Percentiles rank a stretch among this genome's conserved stretches.
These are phyloP conservation scores for Eupithecia centaureata DNA, from an alignment of 2,888 invertebrate genomes.

Conservation along the genomic window DNA sequence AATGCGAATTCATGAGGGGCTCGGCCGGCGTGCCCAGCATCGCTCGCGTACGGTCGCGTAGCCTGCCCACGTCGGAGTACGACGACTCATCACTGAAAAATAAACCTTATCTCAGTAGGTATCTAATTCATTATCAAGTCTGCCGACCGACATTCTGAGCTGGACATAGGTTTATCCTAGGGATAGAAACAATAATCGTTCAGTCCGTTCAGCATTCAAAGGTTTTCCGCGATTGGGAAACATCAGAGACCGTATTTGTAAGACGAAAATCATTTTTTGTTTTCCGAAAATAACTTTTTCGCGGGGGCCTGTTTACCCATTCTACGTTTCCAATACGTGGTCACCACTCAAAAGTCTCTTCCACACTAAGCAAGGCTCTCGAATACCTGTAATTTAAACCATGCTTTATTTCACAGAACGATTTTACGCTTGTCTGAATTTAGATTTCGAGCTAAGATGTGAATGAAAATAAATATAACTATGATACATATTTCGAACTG, in stretches of 20 bases:
- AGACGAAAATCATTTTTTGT: not conserved
- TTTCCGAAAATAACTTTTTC: too few species aligned
- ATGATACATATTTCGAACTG: not conserved
- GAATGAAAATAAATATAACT: not conserved
- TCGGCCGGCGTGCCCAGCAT: constrained; percentile 68
- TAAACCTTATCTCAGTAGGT: not conserved
- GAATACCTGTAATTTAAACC: too few species aligned
- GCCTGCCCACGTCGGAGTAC: constrained; percentile 71
- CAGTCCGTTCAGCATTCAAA: not conserved
- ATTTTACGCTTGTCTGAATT: not conserved
- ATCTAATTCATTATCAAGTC: not conserved
- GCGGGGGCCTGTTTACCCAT: not conserved
- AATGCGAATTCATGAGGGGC: constrained; percentile 63
- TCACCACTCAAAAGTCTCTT: not conserved
- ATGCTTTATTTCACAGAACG: too few species aligned
- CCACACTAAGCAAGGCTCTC: not conserved
- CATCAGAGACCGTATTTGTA: not conserved
- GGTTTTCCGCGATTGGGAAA: not conserved
- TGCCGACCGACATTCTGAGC: not conserved
- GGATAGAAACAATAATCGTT: not conserved
- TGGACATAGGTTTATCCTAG: not conserved
- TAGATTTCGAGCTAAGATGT: not conserved
- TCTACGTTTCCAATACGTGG: not conserved
- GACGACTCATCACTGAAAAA: constrained; percentile 73
- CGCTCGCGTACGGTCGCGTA: constrained; percentile 73